Conservation (phyloP, 2,888 invertebrate genomes). For the Saturnia pavonia region DNA sequence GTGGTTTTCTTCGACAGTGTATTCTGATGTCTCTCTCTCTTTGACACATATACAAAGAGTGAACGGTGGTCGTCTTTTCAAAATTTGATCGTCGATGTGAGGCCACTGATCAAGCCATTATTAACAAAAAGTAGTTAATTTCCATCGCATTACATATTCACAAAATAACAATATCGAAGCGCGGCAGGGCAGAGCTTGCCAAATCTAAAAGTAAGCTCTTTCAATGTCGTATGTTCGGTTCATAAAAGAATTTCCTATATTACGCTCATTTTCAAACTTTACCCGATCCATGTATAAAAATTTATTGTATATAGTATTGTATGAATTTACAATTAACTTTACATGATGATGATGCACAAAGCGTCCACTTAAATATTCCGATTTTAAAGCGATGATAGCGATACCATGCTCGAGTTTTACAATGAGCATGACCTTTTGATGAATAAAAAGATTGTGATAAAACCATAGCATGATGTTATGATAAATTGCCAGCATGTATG, state of each 20-base stretch:
- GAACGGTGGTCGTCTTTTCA: too few species aligned
- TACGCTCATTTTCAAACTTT: slow-evolving; percentile 11
- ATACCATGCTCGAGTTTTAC: too few species aligned
- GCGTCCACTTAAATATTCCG: too few species aligned
- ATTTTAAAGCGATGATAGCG: too few species aligned
- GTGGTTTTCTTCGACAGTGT: too few species aligned
- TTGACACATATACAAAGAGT: too few species aligned
- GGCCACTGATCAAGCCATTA: neutral
- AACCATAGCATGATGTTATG: neutral
- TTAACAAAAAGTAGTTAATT: slow-evolving; percentile 1
- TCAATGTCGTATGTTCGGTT: neutral
- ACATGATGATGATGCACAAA: too few species aligned
- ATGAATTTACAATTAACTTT: neutral
- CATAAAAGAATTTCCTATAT: slow-evolving; percentile 13
- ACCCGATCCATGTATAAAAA: neutral
- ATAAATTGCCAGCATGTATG: too few species aligned
- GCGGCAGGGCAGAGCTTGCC: slow-evolving; percentile 33
- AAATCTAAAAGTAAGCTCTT: slow-evolving; percentile 43
- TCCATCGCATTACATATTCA: slow-evolving; percentile 28
- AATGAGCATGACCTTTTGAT: neutral
- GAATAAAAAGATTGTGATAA: neutral
- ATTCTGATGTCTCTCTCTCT: too few species aligned
- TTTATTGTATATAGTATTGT: neutral
- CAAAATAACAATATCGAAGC: slow-evolving; percentile 37
- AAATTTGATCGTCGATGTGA: neutral